Evolutionary conservation across 2,888 invertebrate species (phyloP).

Genomic region (Dinocampus coccinellae): DNA sequence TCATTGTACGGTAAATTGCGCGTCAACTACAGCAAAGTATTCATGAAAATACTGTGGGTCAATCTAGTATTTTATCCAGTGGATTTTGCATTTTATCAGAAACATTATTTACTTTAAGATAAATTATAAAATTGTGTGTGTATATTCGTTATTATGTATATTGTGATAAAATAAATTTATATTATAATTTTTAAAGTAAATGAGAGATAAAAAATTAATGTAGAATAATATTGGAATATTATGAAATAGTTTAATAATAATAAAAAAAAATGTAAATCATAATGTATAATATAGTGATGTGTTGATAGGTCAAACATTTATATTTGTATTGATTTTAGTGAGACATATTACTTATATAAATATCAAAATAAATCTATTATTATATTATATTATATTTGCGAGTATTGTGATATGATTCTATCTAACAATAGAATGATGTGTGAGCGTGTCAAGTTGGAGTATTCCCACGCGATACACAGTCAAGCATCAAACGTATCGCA

Average conservation of each 20-base stretch:
- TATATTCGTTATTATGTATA: no score
- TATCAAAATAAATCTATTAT: neutral
- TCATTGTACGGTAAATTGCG: neutral
- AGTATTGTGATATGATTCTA: neutral
- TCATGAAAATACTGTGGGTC: conserved; percentile 13
- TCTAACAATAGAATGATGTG: neutral
- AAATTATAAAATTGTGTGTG: no score
- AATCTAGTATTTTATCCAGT: conserved; percentile 1
- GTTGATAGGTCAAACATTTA: no score
- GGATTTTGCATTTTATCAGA: conserved; percentile 5
- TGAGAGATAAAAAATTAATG: no score
- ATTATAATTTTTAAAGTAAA: no score
- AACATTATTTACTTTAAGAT: neutral
- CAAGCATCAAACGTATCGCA: neutral
- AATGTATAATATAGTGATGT: no score
- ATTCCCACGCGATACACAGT: neutral
- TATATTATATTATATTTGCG: neutral
- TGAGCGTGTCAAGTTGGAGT: neutral
- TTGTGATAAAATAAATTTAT: no score
- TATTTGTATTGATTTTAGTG: no score
- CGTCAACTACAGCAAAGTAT: neutral
- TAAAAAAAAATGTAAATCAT: no score
- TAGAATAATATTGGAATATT: no score
- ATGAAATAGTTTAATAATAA: no score
- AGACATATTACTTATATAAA: neutral